Base-by-base conservation (phyloP, 2,797 vertebrate genomes). In the Lutjanus campechanus region DNA sequence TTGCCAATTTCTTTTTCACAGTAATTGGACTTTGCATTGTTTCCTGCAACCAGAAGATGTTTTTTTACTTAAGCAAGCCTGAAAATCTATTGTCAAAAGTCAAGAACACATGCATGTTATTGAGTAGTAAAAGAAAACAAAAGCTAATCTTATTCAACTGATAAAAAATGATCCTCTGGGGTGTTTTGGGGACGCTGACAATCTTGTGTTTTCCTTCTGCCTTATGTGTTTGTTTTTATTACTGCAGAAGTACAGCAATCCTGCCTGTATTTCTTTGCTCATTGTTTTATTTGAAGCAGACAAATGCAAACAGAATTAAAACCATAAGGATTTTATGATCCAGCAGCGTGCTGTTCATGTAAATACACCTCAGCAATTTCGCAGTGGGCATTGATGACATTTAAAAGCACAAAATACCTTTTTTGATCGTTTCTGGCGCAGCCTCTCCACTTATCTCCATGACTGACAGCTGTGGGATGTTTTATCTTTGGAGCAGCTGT, bases 401-500 rank as follows among this genome's bases (percentile, higher is more conserved):
- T 76, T 59, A 54, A 72, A 90, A 83, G 75, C 25, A 40, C 19
- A 70, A 69, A 82, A 77, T 43, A 36, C 9, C 8, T 49, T 70
- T 83, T 83, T 76, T 76, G 29, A 69, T 76, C 25, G 59, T 79
- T 78, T 81, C 55, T 87, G 81, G 75, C 80, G 60, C 43, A 54
- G n/a, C 8, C 3, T 64, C 16, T 49, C 55, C 20, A 40, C 29
- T 71, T 82, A 85, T 87, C 86, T 79, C 19, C 63, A 75, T 86
- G 83, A 82, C 61, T 88, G 59, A 85, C 84, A 86, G 80, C 84
- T 69, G 83, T 86, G 87, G 85, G 86, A 74, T 89, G 78, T 89
- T 91, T 89, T 74, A 86, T 85, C 77, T 88, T 73, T 59, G 68
- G 15, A 75, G 29, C 87, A 91, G 88, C 85, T 91, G 91, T 84